Evolutionary conservation across 2,797 vertebrate species (phyloP), one percentile per base, ranked within the genome.

Genomic region (Microhierax caerulescens): DNA sequence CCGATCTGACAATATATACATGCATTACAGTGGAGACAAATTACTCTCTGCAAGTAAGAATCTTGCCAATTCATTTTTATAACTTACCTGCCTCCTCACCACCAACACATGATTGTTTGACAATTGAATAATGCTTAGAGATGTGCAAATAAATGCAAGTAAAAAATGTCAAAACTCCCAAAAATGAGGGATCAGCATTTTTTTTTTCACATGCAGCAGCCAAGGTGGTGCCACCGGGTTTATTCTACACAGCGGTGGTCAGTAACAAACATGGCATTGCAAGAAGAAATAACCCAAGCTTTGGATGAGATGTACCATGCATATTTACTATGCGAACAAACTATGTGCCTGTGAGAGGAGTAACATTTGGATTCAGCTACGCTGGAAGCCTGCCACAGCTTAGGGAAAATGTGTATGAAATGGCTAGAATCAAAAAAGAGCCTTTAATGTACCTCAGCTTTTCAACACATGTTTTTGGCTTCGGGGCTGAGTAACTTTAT

Each of bases 391-490:
- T 92, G 95, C 93, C 81, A 64, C 36, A 57, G 54, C 72, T 91
- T 45, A 50, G 30, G 87, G 68, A 75, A 95, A 93, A 92, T 53
- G 64, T 88, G 86, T 91, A 61, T 77, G 74, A 95, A 94, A 95
- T 43, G 53, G 48, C 74, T 87, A 45, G 94, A 95, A 93, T 86
- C 13, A 88, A 72, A 91, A 76, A 87, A 87, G 56, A 93, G 65
- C 68, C 83, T 95, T 92, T 91, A 92, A 89, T 78, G 60, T 85
- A 78, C 57, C 88, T 75, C 1, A 0, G 75, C 78, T 96, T 97
- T 92, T 94, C 84, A 69, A 89, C 93, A 93, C 60, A 11, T 82
- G 70, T 85, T 96, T 92, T 92, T 94, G 84, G 81, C 92, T 92
- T 91, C 15, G 10, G 81, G 95, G 53, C 53, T 68, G 78, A 80